Conservation (phyloP, 2,113 vertebrate species). For the Connochaetes taurinus region DNA sequence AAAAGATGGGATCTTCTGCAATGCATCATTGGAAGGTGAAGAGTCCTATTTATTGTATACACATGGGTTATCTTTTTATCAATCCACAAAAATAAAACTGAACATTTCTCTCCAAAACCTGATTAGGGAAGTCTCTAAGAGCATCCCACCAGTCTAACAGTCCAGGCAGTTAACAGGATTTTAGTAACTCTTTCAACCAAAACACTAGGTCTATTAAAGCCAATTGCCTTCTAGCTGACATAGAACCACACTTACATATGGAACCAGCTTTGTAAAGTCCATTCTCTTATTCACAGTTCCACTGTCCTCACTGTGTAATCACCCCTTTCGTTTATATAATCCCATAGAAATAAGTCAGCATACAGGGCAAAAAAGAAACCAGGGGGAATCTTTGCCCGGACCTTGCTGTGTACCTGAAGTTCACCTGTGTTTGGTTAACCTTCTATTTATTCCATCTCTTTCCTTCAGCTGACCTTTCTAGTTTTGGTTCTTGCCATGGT, state of each 20-base stretch:
- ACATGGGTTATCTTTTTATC: background rate
- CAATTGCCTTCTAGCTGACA: background rate
- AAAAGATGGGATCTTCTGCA: background rate
- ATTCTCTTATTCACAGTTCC: background rate
- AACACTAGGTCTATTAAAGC: background rate
- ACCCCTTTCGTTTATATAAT: slow-evolving; percentile 4
- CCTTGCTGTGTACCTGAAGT: slow-evolving; percentile 13
- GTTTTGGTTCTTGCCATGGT: background rate
- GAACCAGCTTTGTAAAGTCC: background rate
- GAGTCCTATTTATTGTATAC: background rate
- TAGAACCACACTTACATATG: background rate
- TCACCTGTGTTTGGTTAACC: slow-evolving; percentile 55
- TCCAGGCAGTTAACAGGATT: background rate
- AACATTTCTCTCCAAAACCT: background rate
- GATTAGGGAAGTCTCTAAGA: background rate
- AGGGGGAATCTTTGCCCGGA: background rate
- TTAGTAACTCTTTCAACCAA: background rate
- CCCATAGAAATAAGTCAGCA: background rate
- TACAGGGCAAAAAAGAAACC: background rate
- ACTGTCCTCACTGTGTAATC: background rate
- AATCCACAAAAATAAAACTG: background rate
- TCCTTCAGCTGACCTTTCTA: slow-evolving; percentile 44
- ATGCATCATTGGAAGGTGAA: background rate
- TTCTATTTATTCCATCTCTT: slow-evolving; percentile 46
- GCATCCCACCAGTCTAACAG: background rate